A percentile compares a stretch with the other conserved stretches of the same genome.
Conservation (phyloP, 2,113 vertebrate genomes). For the Scomber scombrus region DNA sequence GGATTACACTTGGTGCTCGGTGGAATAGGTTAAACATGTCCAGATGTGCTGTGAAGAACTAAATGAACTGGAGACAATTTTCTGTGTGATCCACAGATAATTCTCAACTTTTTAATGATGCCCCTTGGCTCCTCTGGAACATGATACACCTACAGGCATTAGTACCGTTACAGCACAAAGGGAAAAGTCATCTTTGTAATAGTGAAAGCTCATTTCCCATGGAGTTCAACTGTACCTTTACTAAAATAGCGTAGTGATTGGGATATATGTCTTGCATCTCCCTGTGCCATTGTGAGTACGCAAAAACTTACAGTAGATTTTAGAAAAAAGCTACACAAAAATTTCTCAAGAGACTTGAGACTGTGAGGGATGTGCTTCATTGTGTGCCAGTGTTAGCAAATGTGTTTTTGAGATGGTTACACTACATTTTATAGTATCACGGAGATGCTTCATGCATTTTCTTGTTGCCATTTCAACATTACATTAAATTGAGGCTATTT, state of each 20-base stretch:
- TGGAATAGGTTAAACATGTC: constrained; percentile 76
- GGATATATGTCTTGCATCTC: constrained; percentile 34
- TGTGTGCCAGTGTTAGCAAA: neutral
- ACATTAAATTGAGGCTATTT: neutral
- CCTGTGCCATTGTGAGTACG: constrained; percentile 6
- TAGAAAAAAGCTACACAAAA: constrained; percentile 11
- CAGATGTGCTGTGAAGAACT: constrained; percentile 65
- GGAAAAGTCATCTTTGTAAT: constrained; percentile 66
- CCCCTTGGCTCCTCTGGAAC: constrained; percentile 66
- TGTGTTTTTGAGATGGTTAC: neutral
- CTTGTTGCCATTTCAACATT: neutral
- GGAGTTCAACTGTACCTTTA: constrained; percentile 51
- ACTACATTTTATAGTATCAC: neutral
- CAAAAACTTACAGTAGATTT: constrained; percentile 52
- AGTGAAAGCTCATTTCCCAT: constrained; percentile 65
- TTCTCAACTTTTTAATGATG: constrained; percentile 79
- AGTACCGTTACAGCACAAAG: constrained; percentile 50
- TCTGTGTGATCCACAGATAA: constrained; percentile 61
- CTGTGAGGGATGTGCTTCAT: neutral
- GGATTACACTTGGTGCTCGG: constrained; percentile 58
- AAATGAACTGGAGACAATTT: constrained; percentile 70
- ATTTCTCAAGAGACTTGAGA: neutral
- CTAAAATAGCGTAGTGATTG: constrained; percentile 55
- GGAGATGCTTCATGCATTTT: neutral
- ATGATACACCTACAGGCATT: constrained; percentile 65